Evolutionary conservation across 2,888 invertebrate genomes (phyloP).

Genomic region (Theretra japonica): DNA sequence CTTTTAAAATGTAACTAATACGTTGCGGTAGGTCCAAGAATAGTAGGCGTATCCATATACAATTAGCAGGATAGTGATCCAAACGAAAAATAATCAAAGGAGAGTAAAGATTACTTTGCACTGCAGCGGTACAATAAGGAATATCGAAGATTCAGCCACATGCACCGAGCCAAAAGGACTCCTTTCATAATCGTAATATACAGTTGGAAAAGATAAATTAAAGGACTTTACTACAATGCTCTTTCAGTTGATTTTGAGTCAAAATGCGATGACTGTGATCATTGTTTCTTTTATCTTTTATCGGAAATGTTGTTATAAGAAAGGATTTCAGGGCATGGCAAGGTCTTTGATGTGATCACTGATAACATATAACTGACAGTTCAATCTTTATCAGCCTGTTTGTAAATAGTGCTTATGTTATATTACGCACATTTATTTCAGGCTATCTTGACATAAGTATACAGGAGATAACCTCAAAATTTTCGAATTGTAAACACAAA

Average conservation of each 20-base stretch:
- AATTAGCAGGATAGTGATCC: too few species aligned
- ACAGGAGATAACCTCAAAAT: conserved; percentile 9
- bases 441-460: conserved; percentile 10
- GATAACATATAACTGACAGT: conserved; percentile 3
- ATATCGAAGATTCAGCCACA: too few species aligned
- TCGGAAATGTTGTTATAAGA: background rate
- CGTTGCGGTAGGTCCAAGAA: too few species aligned
- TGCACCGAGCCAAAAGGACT: too few species aligned
- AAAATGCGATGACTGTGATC: background rate
- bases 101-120: too few species aligned
- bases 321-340: background rate
- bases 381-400: background rate
- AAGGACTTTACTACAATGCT: too few species aligned
- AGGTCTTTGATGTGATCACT: background rate
- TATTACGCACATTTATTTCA: conserved; percentile 13
- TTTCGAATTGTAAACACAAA: background rate
- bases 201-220: too few species aligned
- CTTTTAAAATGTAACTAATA: too few species aligned
- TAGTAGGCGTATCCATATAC: too few species aligned
- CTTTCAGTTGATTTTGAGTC: background rate
- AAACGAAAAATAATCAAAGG: too few species aligned
- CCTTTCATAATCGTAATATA: too few species aligned
- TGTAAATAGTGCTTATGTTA: conserved; percentile 7
- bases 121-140: too few species aligned
- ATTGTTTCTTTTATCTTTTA: background rate